Evolutionary conservation across 2,797 vertebrate genomes (phyloP), one percentile per base, ranked within the genome.

Genomic region (Lithobates pipiens): DNA sequence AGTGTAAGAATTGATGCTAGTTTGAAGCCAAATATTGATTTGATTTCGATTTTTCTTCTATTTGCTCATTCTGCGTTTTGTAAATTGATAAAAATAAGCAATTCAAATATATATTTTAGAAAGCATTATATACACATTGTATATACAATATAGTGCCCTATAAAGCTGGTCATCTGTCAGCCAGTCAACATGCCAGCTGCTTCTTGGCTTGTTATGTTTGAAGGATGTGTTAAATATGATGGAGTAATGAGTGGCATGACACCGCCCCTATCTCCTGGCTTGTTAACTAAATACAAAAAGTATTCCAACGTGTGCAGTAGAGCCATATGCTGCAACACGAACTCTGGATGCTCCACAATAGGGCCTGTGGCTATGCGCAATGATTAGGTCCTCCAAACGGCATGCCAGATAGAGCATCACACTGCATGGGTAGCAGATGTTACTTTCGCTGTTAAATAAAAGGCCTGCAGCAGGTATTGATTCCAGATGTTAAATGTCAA

Each of bases 401-500:
- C 16, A 54, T 54, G 50, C 3, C 44, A 70, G 44, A 27, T 39
- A 76, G n/a, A 82, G 36, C 34, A 71, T 27, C 36, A 82, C 4
- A 67, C 15, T 76, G 44, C 23, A 16, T 67, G 74, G 85, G 67
- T 6, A 86, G 75, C 85, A 86, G 85, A 82, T 78, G 80, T 50
- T 86, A 71, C 85, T 63, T 57, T 77, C 21, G 5, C 67, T 72
- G 74, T 68, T 82, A 77, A 67, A 82, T 86, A 86, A 73, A 77
- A 54, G 71, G 67, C 73, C 74, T 46, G 57, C 15, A 67, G 82
- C 67, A 50, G 77, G 32, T 88, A 91, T 63, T 86, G 86, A 89
- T 91, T 86, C 75, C 81, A 90, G 76, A 89, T 88, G 88, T 88
- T 88, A 87, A 32, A 68, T 85, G 87, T 8, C 90, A 69, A 90